phyloP scores from a whole-genome alignment of 1,140 invertebrate species.

The Octopus bimaculoides region DNA sequence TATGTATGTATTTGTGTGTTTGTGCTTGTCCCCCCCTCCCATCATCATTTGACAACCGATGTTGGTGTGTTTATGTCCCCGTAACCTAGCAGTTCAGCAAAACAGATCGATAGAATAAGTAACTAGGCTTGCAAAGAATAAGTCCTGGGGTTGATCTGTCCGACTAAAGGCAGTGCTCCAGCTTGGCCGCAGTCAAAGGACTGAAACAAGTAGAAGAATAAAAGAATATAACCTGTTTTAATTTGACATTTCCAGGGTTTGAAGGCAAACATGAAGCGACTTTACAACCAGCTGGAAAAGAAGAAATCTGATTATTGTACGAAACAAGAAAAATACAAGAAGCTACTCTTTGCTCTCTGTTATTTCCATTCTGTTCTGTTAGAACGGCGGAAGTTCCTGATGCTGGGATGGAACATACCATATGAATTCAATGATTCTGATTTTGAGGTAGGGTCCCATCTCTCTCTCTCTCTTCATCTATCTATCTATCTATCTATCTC shows the following conservation, averaged over 20 bases:
- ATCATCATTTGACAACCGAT: too few species aligned
- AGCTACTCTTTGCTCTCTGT: slow-evolving; percentile 57
- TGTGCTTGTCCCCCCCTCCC: too few species aligned
- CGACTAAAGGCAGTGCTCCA: too few species aligned
- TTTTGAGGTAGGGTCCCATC: slow-evolving; percentile 68
- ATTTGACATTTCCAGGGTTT: slow-evolving; percentile 47
- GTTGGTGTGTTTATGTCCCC: too few species aligned
- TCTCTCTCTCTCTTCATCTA: neutral
- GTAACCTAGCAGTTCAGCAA: too few species aligned
- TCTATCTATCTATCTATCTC: neutral
- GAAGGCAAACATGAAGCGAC: slow-evolving; percentile 58
- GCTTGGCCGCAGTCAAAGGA: too few species aligned
- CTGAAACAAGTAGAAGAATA: too few species aligned
- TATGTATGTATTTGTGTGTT: too few species aligned
- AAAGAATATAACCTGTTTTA: neutral
- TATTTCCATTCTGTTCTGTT: slow-evolving; percentile 60
- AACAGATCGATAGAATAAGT: too few species aligned
- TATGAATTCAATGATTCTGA: slow-evolving; percentile 84
- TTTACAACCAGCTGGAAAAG: slow-evolving; percentile 56
- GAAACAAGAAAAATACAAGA: slow-evolving; percentile 58
- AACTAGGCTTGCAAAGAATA: too few species aligned
- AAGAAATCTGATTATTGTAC: slow-evolving; percentile 52
- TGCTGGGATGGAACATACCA: slow-evolving; percentile 60
- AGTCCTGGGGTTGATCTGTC: too few species aligned
- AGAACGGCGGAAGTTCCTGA: slow-evolving; percentile 58